Evolutionary conservation across 2,113 vertebrate genomes (phyloP), one percentile per base, ranked within the genome.

Genomic region (Ceyx cyanopectus): DNA sequence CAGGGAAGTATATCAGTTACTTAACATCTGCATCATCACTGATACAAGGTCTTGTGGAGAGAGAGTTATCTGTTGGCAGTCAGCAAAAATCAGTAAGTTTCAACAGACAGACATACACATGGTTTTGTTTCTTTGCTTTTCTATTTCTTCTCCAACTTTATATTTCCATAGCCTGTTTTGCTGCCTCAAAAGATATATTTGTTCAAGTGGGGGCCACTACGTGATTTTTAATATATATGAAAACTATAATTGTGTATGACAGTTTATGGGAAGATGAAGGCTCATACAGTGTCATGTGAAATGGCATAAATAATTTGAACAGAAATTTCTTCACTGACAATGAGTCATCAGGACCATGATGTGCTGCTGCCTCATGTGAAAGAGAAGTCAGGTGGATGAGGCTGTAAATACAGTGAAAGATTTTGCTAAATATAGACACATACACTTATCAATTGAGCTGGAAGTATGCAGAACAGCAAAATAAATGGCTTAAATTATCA

Each of bases 271-370:
- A 87, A 20, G 57, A 67, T 32, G 17, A 91, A 72, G 63, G 17
- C 37, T 82, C 40, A 32, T 45, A 54, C 24, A 73, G 18, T 48
- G 83, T 27, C 37, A 27, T 24, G 43, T 62, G 41, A 82, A 93
- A 91, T 43, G 20, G 37, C 22, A 43, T 41, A 68, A 82, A 10
- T 69, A 85, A 88, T 87, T 83, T 56, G 34, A 29, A 81, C 58
- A 81, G 61, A 90, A 94, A 77, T 86, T 75, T 74, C 76, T 91
- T 95, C 73, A 48, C 12, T 70, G 51, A n/a, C 63, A 69, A 21
- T 70, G 74, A 94, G 51, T 87, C 78, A 87, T 80, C 34, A 73
- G 74, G 57, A 76, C 67, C 51, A 73, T 6, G 50, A 87, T 45
- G 65, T 51, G 53, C 62, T 51, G 53, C 62, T 77, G 75, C 72